Conservation (phyloP, 37 sponge, comb jelly and placozoan species). For the Lycopodina hypogea region DNA sequence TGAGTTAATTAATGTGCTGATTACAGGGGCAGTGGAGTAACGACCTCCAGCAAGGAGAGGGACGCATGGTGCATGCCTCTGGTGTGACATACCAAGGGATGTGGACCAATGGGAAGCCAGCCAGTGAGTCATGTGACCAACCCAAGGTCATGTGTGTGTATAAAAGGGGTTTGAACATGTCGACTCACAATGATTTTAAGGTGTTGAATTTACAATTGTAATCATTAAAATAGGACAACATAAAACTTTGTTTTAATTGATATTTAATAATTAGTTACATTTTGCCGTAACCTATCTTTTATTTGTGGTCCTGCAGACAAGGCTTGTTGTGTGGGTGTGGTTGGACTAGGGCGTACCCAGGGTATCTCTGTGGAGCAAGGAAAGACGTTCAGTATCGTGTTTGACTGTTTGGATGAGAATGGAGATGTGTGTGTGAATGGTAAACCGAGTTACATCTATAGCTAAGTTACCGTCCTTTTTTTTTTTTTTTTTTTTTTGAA, state of each 20-base stretch:
- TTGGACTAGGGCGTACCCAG: neutral
- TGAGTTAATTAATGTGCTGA: neutral
- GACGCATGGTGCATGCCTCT: conserved; percentile 53
- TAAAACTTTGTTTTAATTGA: no score
- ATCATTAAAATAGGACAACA: no score
- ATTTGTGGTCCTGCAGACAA: no score
- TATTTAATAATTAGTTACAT: no score
- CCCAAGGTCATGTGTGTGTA: no score
- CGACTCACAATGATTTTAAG: no score
- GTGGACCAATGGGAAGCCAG: conserved; percentile 70
- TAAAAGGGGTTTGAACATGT: no score
- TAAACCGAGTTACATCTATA: conserved; percentile 6
- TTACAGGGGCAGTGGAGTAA: conserved; percentile 80
- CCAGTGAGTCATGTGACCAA: conserved; percentile 46
- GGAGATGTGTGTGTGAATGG: conserved; percentile 37
- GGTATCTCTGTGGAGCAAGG: conserved; percentile 52
- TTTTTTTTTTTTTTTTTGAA: no score
- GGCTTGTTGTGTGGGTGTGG: neutral
- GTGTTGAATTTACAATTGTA: no score
- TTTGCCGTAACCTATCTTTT: no score
- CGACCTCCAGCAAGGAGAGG: conserved; percentile 69
- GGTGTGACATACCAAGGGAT: conserved; percentile 61
- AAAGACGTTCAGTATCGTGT: conserved; percentile 28
- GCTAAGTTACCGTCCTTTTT: no score
- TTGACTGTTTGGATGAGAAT: conserved; percentile 51